A percentile compares a stretch with the other conserved stretches of the same genome.
Evolutionary conservation across 2,888 invertebrate species (phyloP).

Genomic region (Heliconius hortense): DNA sequence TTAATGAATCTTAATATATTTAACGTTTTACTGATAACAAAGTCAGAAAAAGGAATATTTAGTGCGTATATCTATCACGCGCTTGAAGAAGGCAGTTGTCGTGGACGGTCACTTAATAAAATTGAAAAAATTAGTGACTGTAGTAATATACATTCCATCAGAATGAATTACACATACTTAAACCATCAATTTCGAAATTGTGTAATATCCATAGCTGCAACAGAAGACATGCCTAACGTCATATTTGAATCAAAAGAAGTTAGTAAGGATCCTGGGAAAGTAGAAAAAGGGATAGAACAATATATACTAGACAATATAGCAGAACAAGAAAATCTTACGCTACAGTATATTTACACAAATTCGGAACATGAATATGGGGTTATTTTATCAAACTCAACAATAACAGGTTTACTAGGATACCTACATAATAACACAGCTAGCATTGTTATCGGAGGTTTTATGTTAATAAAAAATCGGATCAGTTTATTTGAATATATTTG

Average conservation of each 20-base stretch:
- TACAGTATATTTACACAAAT: conserved; percentile 48
- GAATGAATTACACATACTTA: conserved; percentile 44
- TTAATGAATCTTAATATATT: conserved; percentile 51
- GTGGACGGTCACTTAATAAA: conserved; percentile 49
- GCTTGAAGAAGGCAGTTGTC: conserved; percentile 53
- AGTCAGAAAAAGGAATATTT: conserved; percentile 35
- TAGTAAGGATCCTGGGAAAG: conserved; percentile 43
- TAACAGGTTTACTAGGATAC: conserved; percentile 54
- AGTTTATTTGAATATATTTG: conserved; percentile 59
- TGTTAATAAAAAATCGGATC: conserved; percentile 56
- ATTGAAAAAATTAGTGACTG: conserved; percentile 51
- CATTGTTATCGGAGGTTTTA: conserved; percentile 56
- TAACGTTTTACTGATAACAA: conserved; percentile 51
- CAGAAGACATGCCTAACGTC: conserved; percentile 52
- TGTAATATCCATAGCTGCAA: conserved; percentile 51
- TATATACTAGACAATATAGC: conserved; percentile 56
- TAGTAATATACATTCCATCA: conserved; percentile 39
- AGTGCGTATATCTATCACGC: conserved; percentile 53
- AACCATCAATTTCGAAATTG: conserved; percentile 50
- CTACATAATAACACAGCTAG: conserved; percentile 53
- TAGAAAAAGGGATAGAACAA: conserved; percentile 55
- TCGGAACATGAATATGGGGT: conserved; percentile 48
- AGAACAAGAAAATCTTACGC: conserved; percentile 46
- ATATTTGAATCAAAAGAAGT: conserved; percentile 50
- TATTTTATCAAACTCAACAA: conserved; percentile 56